Evolutionary conservation across 2,888 invertebrate genomes (phyloP).

Genomic region (Muscina levida): DNA sequence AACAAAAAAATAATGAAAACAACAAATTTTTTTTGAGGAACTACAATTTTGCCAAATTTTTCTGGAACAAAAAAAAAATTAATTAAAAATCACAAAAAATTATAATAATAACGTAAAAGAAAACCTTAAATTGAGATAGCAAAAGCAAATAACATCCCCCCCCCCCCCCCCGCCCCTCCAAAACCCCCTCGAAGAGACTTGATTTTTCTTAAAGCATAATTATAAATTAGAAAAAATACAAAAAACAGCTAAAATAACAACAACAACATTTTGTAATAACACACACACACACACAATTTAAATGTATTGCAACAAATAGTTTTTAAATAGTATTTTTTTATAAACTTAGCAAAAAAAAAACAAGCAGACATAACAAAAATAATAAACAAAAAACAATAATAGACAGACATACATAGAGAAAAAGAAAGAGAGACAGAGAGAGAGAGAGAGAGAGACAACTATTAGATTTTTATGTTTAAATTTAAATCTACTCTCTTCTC

Average conservation of each 20-base stretch:
- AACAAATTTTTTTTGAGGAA: no score
- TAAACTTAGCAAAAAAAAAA: slow-evolving; percentile 31
- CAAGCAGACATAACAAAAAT: no score
- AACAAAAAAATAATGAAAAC: slow-evolving; percentile 22
- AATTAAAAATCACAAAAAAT: slow-evolving; percentile 4
- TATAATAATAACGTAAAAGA: slow-evolving; percentile 15
- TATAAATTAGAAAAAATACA: slow-evolving; percentile 23
- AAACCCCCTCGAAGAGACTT: slow-evolving; percentile 63
- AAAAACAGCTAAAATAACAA: slow-evolving; percentile 18
- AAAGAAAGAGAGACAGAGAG: neutral
- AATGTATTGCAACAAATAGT: slow-evolving; percentile 41
- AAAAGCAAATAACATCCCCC: no score
- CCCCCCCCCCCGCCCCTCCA: no score
- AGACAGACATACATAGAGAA: neutral
- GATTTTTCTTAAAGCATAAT: slow-evolving; percentile 50
- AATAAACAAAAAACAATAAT: neutral
- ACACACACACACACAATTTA: no score
- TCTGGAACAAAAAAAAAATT: slow-evolving; percentile 14
- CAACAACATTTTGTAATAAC: slow-evolving; percentile 35
- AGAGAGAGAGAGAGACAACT: neutral
- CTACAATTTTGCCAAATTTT: slow-evolving; percentile 58
- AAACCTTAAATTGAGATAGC: slow-evolving; percentile 29
- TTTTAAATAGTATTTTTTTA: slow-evolving; percentile 51
- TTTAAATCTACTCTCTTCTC: neutral
- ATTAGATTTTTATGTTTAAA: no score